phyloP scores from a whole-genome alignment of 2,113 vertebrate genomes.

The Okapia johnstoni region DNA sequence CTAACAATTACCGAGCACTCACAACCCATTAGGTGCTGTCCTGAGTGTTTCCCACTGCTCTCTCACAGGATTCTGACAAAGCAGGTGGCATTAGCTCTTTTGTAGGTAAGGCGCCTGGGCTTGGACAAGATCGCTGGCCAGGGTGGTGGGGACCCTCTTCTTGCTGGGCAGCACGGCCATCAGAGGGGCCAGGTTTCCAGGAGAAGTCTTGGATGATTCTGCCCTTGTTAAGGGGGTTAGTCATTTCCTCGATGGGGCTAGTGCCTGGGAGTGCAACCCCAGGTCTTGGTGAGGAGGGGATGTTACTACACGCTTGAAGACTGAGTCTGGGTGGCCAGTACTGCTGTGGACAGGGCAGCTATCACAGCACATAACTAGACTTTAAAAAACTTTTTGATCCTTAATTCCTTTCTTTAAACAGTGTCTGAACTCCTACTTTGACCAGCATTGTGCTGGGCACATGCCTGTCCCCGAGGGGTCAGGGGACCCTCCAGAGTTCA shows the following conservation, averaged over 20 bases:
- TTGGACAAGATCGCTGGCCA: background rate
- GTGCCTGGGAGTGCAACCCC: background rate
- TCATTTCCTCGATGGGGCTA: background rate
- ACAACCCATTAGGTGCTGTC: fast-evolving
- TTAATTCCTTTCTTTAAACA: background rate
- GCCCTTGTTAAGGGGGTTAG: background rate
- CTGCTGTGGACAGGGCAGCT: background rate
- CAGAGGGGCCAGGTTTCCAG: background rate
- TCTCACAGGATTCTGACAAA: background rate
- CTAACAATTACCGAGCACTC: background rate
- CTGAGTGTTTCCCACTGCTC: background rate
- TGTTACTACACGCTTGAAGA: background rate
- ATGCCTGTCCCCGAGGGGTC: background rate
- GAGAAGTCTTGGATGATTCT: background rate
- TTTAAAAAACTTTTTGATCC: background rate
- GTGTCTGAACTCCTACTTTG: background rate
- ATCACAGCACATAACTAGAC: background rate
- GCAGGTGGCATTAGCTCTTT: background rate
- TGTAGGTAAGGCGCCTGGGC: too few species aligned
- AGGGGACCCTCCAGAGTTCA: background rate
- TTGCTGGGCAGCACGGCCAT: background rate
- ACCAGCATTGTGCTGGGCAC: background rate
- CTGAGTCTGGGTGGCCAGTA: background rate
- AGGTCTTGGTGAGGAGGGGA: background rate
- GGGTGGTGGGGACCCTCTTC: background rate